Evolutionary conservation across 1,140 invertebrate species (phyloP).

Genomic region (Pentalonia nigronervosa): DNA sequence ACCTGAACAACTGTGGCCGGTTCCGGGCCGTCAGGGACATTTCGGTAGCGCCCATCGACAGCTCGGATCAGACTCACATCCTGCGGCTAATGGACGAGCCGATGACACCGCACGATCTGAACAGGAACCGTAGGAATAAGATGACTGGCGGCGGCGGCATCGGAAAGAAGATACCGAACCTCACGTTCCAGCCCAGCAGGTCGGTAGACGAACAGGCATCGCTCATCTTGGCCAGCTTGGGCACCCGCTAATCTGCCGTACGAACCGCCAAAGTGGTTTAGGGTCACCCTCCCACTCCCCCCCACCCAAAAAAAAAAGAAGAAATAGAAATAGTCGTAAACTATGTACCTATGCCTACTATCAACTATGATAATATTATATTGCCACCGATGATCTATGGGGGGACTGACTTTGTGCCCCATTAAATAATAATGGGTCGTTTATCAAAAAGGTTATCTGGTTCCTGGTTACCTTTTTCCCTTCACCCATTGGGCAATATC

Average conservation of each 20-base stretch:
- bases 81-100: slow-evolving; percentile 76
- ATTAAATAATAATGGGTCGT: neutral
- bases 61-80: slow-evolving; percentile 78
- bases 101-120: neutral
- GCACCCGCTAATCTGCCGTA: neutral
- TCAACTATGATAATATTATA: neutral
- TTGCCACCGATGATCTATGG: neutral
- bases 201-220: slow-evolving; percentile 49
- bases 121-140: slow-evolving; percentile 34
- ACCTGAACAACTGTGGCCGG: slow-evolving; percentile 99
- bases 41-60: slow-evolving; percentile 94
- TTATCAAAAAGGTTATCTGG: neutral
- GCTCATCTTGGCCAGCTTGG: slow-evolving; percentile 37
- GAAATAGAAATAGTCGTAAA: neutral
- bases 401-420: neutral
- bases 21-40: slow-evolving; percentile 98
- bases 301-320: no score
- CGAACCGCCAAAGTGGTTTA: neutral
- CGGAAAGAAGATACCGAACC: slow-evolving; percentile 46
- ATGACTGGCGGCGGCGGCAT: slow-evolving; percentile 27
- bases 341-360: neutral
- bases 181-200: slow-evolving; percentile 44
- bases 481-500: neutral
- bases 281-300: no score
- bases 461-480: neutral